Base-by-base conservation (phyloP, 2,888 invertebrate species). In the Atethmia centrago region DNA sequence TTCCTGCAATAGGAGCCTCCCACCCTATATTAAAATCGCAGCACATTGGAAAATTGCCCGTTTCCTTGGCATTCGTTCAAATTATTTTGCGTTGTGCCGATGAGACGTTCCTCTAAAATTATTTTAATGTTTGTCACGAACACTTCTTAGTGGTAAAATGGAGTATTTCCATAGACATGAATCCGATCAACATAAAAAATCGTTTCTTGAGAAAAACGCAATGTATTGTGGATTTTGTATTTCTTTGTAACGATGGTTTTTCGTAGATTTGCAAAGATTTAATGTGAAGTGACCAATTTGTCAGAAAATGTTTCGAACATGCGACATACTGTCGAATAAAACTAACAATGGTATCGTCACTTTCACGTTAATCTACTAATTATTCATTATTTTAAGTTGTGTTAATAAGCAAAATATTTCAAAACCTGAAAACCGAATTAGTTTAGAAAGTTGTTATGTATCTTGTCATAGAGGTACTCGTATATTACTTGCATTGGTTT, bases 61-160 rank as follows among this genome's bases (percentile, higher is more conserved):
- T 90, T 90, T 89, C 86, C 89, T 94, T 94, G 94, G 94, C 94
- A 93, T 87, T 85, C 69, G 90, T 92, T 93, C 94, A 94, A 94
- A 90, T 81, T 89, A 90, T 93, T 94, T 90, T 94, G 93, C 94
- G 94, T 90, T 91, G 90, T 91, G 91, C 85, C 87, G 88, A 87
- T 88, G 88, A 90, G 88, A 89, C 88, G 88, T 85, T 91, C 86
- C 88, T 90, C 92, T 92, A 90, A 92, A 93, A 91, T 91, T 89
- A 91, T 92, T 90, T 90, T 88, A 87, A 89, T 88, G 88, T 88
- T 89, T 90, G 89, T 90, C 88, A 89, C 86, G 82, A 85, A 77
- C 81, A 80, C 78, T 81, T 80, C 74, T 73, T 45, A 74, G 69
- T 80, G 61, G 49, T 70, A 49, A 51, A 79, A 66, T 76, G 72